A percentile compares a stretch with the other conserved stretches of the same genome.
phyloP scores from a whole-genome alignment of 2,888 invertebrate genomes.

The Pomacea canaliculata region DNA sequence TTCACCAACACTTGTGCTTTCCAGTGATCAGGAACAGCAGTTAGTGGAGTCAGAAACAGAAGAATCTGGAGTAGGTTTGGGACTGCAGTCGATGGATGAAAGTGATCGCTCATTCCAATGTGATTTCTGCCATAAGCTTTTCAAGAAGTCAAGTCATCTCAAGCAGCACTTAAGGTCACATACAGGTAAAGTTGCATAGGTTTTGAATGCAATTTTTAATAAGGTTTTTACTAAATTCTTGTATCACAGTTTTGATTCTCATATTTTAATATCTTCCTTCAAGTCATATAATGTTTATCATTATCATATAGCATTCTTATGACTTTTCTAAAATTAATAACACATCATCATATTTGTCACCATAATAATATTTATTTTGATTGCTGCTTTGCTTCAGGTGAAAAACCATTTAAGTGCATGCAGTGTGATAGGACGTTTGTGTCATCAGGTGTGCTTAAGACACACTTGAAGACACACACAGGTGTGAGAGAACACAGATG shows the following conservation, averaged over 20 bases:
- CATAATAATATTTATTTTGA: too few relatives aligned
- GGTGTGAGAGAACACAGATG: slow-evolving; percentile 52
- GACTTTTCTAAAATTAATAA: too few relatives aligned
- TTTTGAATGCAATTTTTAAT: not conserved
- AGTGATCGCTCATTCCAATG: slow-evolving; percentile 69
- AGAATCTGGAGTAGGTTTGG: slow-evolving; percentile 13
- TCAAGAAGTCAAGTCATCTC: slow-evolving; percentile 71
- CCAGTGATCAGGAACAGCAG: slow-evolving; percentile 13
- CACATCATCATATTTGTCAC: too few relatives aligned
- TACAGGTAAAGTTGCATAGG: slow-evolving; percentile 54
- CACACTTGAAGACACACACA: slow-evolving; percentile 64
- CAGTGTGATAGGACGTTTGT: slow-evolving; percentile 58
- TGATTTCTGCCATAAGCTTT: slow-evolving; percentile 69
- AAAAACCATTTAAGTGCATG: slow-evolving; percentile 68
- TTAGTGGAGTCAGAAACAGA: slow-evolving; percentile 30
- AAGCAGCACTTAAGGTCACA: slow-evolving; percentile 71
- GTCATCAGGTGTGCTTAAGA: slow-evolving; percentile 57
- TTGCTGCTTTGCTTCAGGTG: slow-evolving; percentile 53
- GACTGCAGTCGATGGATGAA: slow-evolving; percentile 13
- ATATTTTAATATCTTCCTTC: too few relatives aligned
- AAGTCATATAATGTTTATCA: too few relatives aligned
- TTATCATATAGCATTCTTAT: too few relatives aligned
- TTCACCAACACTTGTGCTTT: not conserved
- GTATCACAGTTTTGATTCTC: too few relatives aligned
- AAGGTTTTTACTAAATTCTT: not conserved